phyloP scores from a whole-genome alignment of 2,797 vertebrate genomes.

The Molossus alvarezi region DNA sequence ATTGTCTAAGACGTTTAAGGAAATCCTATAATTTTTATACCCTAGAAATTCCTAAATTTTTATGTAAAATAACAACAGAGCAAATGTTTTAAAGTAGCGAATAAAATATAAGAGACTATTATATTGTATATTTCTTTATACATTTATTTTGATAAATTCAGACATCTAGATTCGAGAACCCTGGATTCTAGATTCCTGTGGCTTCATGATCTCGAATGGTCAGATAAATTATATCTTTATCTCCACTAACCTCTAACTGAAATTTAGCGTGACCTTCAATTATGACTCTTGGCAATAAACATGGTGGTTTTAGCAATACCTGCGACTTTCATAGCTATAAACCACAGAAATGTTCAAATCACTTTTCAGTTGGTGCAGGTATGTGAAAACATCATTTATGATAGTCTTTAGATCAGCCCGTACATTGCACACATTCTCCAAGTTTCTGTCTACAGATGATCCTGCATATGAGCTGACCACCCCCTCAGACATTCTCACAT shows the following conservation, averaged over 20 bases:
- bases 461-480: background rate
- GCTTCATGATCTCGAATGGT: background rate
- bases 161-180: background rate
- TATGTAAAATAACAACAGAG: background rate
- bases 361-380: background rate
- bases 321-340: background rate
- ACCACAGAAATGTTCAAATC: background rate
- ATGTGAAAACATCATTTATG: background rate
- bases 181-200: background rate
- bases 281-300: background rate
- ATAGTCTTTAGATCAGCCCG: background rate
- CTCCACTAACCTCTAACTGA: background rate
- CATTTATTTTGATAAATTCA: background rate
- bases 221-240: background rate
- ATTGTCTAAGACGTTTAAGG: background rate
- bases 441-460: background rate
- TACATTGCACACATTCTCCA: background rate
- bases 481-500: background rate
- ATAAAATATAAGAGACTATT: background rate
- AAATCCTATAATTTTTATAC: background rate
- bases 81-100: background rate
- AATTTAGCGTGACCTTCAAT: background rate
- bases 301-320: background rate
- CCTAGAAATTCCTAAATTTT: conserved; percentile 48
- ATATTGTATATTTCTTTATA: background rate